phyloP scores from a whole-genome alignment of 2,888 invertebrate genomes.

The Synanthedon tipuliformis region DNA sequence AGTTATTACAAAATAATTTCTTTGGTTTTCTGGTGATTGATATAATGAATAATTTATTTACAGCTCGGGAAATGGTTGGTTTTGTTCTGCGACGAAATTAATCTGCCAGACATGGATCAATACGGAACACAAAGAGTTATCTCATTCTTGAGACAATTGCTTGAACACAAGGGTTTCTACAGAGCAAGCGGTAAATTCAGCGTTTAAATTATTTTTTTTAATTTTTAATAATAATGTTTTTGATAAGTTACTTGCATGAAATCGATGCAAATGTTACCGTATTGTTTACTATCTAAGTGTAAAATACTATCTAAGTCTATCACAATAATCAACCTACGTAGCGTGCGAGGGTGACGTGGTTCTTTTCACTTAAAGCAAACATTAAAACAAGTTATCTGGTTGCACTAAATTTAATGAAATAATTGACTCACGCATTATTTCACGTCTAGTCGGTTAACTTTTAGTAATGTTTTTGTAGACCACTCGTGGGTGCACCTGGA shows the following conservation, averaged over 20 bases:
- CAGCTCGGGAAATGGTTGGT: conserved; percentile 98
- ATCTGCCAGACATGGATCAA: conserved; percentile 98
- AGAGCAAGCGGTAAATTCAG: conserved; percentile 72
- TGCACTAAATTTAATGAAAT: no score
- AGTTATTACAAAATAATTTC: neutral
- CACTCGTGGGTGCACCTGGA: conserved; percentile 98
- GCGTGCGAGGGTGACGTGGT: no score
- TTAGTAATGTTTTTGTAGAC: conserved; percentile 57
- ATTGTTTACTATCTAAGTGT: no score
- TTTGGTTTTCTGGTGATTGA: neutral
- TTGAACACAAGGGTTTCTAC: conserved; percentile 95
- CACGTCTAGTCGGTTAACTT: neutral
- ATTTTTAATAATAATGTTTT: no score
- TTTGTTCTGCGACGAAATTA: conserved; percentile 99
- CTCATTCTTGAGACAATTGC: conserved; percentile 96
- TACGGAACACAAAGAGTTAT: conserved; percentile 99
- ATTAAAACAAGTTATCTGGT: no score
- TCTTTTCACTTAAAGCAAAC: no score
- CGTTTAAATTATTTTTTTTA: no score
- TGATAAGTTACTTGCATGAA: no score
- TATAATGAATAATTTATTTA: conserved; percentile 3
- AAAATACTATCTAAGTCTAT: no score
- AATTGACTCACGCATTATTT: no score
- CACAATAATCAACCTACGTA: no score
- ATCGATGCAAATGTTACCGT: no score